Conservation (phyloP, 2,888 invertebrate species). For the Mellilla xanthometata region DNA sequence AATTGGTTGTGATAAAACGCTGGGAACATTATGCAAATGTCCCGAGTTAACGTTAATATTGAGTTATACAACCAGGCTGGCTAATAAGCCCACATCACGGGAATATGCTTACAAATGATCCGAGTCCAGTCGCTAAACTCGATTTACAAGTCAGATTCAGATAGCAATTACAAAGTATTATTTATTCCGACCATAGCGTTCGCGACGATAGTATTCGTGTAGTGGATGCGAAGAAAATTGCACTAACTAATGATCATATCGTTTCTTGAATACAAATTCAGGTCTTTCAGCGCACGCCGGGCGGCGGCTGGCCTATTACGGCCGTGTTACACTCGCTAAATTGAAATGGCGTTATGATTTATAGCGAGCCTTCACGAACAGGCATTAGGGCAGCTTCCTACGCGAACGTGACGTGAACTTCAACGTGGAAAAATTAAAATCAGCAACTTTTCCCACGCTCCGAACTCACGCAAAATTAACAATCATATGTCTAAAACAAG, state of each 20-base stretch:
- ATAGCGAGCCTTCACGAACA: conserved; percentile 69
- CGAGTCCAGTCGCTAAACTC: conserved; percentile 49
- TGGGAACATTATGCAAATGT: conserved; percentile 47
- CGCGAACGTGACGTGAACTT: conserved; percentile 67
- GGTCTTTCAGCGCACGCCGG: conserved; percentile 67
- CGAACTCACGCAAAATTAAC: conserved; percentile 32
- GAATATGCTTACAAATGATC: conserved; percentile 51
- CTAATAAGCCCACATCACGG: conserved; percentile 51
- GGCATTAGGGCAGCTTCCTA: conserved; percentile 68
- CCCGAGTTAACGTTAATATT: conserved; percentile 39
- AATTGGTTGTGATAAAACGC: conserved; percentile 40
- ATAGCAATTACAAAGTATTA: conserved; percentile 70
- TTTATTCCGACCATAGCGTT: conserved; percentile 59
- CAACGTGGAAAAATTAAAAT: conserved; percentile 38
- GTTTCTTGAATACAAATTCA: conserved; percentile 77
- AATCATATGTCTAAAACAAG: conserved; percentile 25
- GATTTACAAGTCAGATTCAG: conserved; percentile 56
- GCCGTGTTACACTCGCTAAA: conserved; percentile 69
- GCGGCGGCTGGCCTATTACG: conserved; percentile 64
- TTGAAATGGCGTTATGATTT: conserved; percentile 79
- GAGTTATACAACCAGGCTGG: conserved; percentile 39
- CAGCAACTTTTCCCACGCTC: conserved; percentile 16
- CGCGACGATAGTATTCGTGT: conserved; percentile 61
- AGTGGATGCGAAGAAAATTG: conserved; percentile 76
- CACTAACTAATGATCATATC: conserved; percentile 78